Evolutionary conservation across 2,113 vertebrate species (phyloP).

Genomic region (Buteo buteo): DNA sequence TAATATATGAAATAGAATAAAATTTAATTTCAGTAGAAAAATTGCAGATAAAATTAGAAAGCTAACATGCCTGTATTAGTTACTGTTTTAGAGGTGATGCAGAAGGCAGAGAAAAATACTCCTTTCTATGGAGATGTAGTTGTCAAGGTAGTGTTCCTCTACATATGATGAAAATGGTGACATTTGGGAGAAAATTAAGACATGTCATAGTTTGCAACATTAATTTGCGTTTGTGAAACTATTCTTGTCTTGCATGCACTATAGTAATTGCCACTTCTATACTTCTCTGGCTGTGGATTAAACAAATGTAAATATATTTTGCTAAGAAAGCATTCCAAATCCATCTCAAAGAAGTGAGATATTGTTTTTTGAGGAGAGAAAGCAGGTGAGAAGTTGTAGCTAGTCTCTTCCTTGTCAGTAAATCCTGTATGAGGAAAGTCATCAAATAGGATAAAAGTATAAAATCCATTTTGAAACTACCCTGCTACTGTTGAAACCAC

Average conservation of each 20-base stretch:
- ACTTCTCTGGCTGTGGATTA: neutral
- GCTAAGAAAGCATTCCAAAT: neutral
- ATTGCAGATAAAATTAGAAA: neutral
- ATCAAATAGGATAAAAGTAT: neutral
- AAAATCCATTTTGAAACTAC: neutral
- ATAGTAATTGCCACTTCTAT: neutral
- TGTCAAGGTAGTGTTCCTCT: neutral
- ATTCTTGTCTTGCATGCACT: neutral
- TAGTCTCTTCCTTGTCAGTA: neutral
- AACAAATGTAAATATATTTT: neutral
- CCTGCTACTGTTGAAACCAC: neutral
- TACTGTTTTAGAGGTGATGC: neutral
- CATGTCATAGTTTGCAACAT: neutral
- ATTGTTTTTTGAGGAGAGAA: neutral
- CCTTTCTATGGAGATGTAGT: neutral
- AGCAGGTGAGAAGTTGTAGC: neutral
- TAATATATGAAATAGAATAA: neutral
- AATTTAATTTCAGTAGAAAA: neutral
- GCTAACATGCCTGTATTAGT: neutral
- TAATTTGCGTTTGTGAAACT: neutral
- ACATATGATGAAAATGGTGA: neutral
- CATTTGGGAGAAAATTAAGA: neutral
- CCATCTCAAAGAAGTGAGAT: neutral
- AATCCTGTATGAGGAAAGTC: neutral
- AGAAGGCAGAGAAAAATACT: neutral